phyloP scores from a whole-genome alignment of 2,888 invertebrate genomes.

The Eugnorisma glareosa region DNA sequence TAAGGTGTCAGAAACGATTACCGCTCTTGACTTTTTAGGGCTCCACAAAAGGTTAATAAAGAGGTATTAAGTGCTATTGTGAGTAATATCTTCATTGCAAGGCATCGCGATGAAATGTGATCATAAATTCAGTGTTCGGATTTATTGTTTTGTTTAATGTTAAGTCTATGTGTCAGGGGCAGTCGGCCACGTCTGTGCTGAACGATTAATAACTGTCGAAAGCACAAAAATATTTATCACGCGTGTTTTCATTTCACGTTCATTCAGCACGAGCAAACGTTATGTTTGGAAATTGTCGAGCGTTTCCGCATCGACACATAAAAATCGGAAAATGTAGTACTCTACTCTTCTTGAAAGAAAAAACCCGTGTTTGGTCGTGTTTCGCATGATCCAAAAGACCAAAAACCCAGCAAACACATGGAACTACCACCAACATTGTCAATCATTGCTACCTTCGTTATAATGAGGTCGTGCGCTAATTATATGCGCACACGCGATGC shows the following conservation, averaged over 20 bases:
- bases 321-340: neutral
- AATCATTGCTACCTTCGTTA: conserved; percentile 64
- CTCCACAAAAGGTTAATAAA: conserved; percentile 63
- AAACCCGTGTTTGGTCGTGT: neutral
- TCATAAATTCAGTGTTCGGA: conserved; percentile 47
- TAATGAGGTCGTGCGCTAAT: conserved; percentile 73
- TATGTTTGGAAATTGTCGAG: neutral
- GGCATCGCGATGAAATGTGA: conserved; percentile 47
- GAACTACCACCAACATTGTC: conserved; percentile 51
- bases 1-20: conserved; percentile 65
- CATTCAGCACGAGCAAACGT: neutral
- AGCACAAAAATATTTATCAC: conserved; percentile 35
- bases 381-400: neutral
- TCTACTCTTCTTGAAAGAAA: neutral
- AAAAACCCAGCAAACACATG: conserved; percentile 4
- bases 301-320: neutral
- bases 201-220: conserved; percentile 59
- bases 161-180: conserved; percentile 65
- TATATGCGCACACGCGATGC: conserved; percentile 70
- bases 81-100: conserved; percentile 66
- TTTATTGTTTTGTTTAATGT: conserved; percentile 62
- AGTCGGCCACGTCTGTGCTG: conserved; percentile 52
- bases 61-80: conserved; percentile 53
- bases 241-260: conserved; percentile 2
- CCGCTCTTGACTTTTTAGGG: conserved; percentile 56